phyloP scores from a whole-genome alignment of 2,888 invertebrate genomes.

The Embidobia sp. region DNA sequence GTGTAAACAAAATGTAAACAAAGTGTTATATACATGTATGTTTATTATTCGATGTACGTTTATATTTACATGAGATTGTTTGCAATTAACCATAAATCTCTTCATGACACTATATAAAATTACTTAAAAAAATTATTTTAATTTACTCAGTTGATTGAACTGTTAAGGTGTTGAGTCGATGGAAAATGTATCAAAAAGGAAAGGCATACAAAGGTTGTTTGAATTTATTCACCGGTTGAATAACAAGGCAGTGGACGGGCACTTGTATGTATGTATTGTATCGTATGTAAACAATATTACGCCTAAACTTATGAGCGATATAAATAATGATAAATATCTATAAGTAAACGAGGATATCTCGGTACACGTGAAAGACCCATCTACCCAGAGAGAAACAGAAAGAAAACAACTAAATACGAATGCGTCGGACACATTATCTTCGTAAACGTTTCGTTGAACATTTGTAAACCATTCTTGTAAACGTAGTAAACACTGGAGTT shows the following conservation, averaged over 20 bases:
- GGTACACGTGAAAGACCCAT: conserved; percentile 28
- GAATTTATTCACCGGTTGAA: conserved; percentile 21
- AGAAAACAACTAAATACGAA: conserved; percentile 2
- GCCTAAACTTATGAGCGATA: conserved; percentile 76
- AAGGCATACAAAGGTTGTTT: not conserved
- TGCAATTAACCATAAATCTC: too few species aligned
- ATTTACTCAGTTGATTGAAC: too few species aligned
- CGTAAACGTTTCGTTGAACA: conserved; percentile 68
- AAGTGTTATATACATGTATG: too few species aligned
- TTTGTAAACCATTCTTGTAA: conserved; percentile 70
- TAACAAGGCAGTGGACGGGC: conserved; percentile 69
- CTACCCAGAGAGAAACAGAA: conserved; percentile 22
- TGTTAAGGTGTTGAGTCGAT: too few species aligned
- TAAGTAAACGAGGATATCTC: conserved; percentile 62
- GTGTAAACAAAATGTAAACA: too few species aligned
- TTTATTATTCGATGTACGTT: too few species aligned
- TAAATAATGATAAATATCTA: conserved; percentile 70
- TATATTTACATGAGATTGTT: too few species aligned
- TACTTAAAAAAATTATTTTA: too few species aligned
- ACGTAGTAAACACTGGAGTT: conserved; percentile 69
- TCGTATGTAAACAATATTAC: conserved; percentile 77
- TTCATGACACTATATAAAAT: too few species aligned
- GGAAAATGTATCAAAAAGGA: not conserved
- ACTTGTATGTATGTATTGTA: conserved; percentile 80
- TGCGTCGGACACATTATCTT: conserved; percentile 57